Evolutionary conservation across 2,797 vertebrate species (phyloP), one percentile per base, ranked within the genome.

Genomic region (Eulemur albifrons): DNA sequence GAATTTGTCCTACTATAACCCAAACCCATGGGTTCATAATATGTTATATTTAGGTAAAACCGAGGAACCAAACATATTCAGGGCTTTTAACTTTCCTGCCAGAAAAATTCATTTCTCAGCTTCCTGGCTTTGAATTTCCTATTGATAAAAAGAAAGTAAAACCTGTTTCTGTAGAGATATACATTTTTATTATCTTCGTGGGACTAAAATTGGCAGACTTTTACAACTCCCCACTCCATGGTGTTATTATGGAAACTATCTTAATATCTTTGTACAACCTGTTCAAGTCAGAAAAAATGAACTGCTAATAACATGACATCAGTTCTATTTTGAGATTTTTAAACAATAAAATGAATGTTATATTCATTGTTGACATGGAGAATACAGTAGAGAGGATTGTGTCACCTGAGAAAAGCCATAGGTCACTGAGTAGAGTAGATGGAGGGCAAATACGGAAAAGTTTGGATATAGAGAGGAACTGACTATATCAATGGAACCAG

Each of bases 91-190:
- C 27, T 70, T 21, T 83, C 79, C 23, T 52, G 81, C 0, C 61
- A 17, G 27, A 61, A 97, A 98, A 95, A 85, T 57, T 2, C 65
- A 96, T 12, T 45, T 85, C 32, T 92, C 9, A 94, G 32, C 6
- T 90, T 93, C n/a, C 40, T 88, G 65, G 38, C 63, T 83, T 96
- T 96, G 75, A 96, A 61, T 27, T 76, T 89, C 81, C 63, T 93
- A 69, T 76, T 57, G 63, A 91, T 52, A 94, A 79, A 67, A 52
- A 93, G 69, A 76, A 25, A 48, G 13, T 30, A 1, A 72, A 86
- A 90, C n/a, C 54, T 90, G 45, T 69, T 79, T 95, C 38, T 88
- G 13, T 18, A 63, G 63, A 88, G 32, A 50, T 52, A 76, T 1
- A 18, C 43, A 77, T 84, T 94, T 90, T 95, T 92, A 72, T 91